Evolutionary conservation across 2,888 invertebrate genomes (phyloP).

Genomic region (Apodemia mormo): DNA sequence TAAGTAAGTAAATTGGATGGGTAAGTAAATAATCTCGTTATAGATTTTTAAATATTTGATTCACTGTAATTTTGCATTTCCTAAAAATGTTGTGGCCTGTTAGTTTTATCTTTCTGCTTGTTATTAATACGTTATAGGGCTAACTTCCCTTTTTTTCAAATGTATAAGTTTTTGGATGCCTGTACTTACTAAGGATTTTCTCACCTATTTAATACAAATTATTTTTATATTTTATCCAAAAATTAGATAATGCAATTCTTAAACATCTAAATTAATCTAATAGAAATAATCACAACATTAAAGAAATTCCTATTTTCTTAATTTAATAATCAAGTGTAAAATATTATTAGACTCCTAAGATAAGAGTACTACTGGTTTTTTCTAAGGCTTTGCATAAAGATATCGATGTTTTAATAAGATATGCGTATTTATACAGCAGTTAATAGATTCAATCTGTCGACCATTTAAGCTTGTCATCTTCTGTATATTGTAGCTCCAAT

Average conservation of each 20-base stretch:
- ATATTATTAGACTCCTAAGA: slow-evolving; percentile 77
- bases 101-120: slow-evolving; percentile 75
- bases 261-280: slow-evolving; percentile 12
- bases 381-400: slow-evolving; percentile 63
- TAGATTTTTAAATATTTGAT: slow-evolving; percentile 37
- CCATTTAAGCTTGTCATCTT: slow-evolving; percentile 48
- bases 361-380: slow-evolving; percentile 72
- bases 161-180: slow-evolving; percentile 49
- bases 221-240: slow-evolving; percentile 19
- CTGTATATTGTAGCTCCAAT: slow-evolving; percentile 50
- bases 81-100: slow-evolving; percentile 78
- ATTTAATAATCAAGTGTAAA: slow-evolving; percentile 70
- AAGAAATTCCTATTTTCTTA: slow-evolving; percentile 44
- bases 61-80: slow-evolving; percentile 72
- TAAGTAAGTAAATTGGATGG: slow-evolving; percentile 52
- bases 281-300: slow-evolving; percentile 12
- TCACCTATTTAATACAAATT: slow-evolving; percentile 7
- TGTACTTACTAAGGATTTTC: slow-evolving; percentile 46
- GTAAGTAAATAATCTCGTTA: slow-evolving; percentile 55
- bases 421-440: slow-evolving; percentile 50
- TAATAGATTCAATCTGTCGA: slow-evolving; percentile 32
- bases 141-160: slow-evolving; percentile 54
- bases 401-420: slow-evolving; percentile 49
- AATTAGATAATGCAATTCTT: slow-evolving; percentile 21
- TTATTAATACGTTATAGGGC: slow-evolving; percentile 69